These are phyloP conservation scores for Marasmarcha lunaedactyla DNA, from an alignment of 2,888 invertebrate species.

Conservation along the genomic window DNA sequence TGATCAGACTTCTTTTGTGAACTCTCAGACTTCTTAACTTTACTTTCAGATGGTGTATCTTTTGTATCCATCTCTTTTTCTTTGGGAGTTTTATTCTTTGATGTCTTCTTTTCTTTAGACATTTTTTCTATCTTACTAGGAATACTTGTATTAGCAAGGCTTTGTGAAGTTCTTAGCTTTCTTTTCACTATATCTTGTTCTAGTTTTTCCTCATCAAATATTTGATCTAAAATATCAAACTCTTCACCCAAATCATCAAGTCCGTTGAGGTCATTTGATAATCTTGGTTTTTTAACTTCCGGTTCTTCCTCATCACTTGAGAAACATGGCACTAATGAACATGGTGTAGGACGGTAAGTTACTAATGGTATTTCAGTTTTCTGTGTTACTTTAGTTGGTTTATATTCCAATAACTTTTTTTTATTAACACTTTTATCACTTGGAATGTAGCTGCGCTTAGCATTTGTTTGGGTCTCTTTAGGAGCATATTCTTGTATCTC, in stretches of 20 bases:
- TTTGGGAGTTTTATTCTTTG: constrained; percentile 13
- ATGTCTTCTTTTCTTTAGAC: constrained; percentile 5
- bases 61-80: constrained; percentile 26
- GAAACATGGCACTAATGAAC: constrained; percentile 52
- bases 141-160: constrained; percentile 13
- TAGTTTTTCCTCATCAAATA: constrained; percentile 54
- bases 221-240: constrained; percentile 64
- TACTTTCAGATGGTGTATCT: constrained; percentile 26
- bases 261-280: constrained; percentile 47
- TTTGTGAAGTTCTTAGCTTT: constrained; percentile 14
- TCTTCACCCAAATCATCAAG: constrained; percentile 60
- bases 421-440: constrained; percentile 46
- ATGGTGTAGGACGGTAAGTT: constrained; percentile 59
- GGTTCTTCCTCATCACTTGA: constrained; percentile 62
- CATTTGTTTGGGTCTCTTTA: constrained; percentile 27
- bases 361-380: constrained; percentile 33
- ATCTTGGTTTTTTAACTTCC: constrained; percentile 40
- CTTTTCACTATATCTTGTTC: constrained; percentile 6
- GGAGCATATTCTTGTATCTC: constrained; percentile 49
- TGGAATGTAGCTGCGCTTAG: constrained; percentile 51
- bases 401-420: constrained; percentile 56
- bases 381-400: constrained; percentile 41
- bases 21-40: constrained; percentile 24
- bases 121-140: constrained; percentile 8
- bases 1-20: constrained; percentile 35